Conservation (phyloP, 2,888 invertebrate species). For the Callyntrura guangdongensis region DNA sequence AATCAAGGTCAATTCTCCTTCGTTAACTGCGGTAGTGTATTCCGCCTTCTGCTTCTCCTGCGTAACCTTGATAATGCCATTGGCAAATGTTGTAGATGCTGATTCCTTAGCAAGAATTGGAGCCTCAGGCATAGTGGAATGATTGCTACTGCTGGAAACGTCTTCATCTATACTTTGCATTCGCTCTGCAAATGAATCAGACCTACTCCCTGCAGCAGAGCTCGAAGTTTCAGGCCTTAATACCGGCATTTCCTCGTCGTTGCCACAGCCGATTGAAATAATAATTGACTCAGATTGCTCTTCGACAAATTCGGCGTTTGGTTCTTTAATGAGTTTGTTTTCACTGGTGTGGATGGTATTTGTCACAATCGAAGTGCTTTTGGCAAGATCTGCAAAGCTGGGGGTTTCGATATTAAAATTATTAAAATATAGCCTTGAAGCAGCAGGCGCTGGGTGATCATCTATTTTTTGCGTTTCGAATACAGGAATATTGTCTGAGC, state of each 20-base stretch:
- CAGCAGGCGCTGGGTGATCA: not conserved
- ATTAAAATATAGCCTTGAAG: conserved; percentile 2
- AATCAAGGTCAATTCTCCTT: conserved; percentile 43
- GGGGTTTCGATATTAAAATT: conserved; percentile 4
- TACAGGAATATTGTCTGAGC: not conserved
- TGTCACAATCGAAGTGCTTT: not conserved
- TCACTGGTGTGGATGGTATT: not conserved
- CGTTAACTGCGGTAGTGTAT: not conserved
- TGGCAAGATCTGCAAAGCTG: conserved; percentile 50
- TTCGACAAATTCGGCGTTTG: not conserved
- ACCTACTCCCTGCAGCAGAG: conserved; percentile 22
- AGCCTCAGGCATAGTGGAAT: conserved; percentile 60
- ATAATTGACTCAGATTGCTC: not conserved
- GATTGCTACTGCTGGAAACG: conserved; percentile 61
- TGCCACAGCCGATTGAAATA: not conserved
- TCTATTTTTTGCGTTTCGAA: not conserved
- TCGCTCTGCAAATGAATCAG: conserved; percentile 38
- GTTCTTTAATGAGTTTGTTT: not conserved
- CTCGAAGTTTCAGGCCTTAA: conserved; percentile 47
- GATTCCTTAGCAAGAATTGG: conserved; percentile 60
- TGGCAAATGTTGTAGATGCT: conserved; percentile 23
- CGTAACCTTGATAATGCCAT: not conserved
- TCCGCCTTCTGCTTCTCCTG: not conserved
- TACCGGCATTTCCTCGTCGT: conserved; percentile 66
- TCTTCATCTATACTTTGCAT: conserved; percentile 70